Evolutionary conservation across 2,797 vertebrate species (phyloP).

Genomic region (Arremon aurantiirostris): DNA sequence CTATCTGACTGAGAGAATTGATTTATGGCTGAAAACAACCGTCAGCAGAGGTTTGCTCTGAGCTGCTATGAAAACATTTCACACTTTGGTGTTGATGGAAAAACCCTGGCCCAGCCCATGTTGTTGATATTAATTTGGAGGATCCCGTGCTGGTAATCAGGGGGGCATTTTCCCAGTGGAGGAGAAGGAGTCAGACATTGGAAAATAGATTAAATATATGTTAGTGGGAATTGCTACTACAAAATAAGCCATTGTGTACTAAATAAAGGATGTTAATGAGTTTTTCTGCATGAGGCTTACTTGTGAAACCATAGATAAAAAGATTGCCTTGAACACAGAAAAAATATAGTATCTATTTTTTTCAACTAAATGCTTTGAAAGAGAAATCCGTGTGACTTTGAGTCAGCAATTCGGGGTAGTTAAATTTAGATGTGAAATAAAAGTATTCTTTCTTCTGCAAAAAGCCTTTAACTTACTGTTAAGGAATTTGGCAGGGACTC

Average conservation of each 20-base stretch:
- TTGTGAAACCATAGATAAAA: not conserved
- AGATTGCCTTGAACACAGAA: not conserved
- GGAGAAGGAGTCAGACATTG: not conserved
- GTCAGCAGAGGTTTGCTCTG: not conserved
- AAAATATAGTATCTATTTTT: not conserved
- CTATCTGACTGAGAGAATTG: not conserved
- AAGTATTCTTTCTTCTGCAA: not conserved
- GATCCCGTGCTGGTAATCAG: not conserved
- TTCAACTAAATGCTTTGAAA: conserved; percentile 7
- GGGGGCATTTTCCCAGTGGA: not conserved
- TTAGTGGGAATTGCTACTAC: not conserved
- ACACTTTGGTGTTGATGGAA: not conserved
- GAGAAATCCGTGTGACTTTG: not conserved
- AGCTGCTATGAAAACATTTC: conserved; percentile 6
- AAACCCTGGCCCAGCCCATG: not conserved
- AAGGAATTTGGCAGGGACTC: conserved; percentile 19
- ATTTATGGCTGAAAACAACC: not conserved
- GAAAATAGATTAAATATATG: not conserved
- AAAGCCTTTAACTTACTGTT: not conserved
- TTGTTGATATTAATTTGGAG: not conserved
- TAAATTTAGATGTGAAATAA: conserved; percentile 14
- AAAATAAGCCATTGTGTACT: not conserved
- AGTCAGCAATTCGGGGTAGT: not conserved
- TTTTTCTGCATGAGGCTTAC: not conserved
- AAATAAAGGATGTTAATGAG: not conserved